Percentiles rank a stretch among this genome's conserved stretches.
Conservation (phyloP, 2,797 vertebrate species). For the Syngnathus rostellatus region DNA sequence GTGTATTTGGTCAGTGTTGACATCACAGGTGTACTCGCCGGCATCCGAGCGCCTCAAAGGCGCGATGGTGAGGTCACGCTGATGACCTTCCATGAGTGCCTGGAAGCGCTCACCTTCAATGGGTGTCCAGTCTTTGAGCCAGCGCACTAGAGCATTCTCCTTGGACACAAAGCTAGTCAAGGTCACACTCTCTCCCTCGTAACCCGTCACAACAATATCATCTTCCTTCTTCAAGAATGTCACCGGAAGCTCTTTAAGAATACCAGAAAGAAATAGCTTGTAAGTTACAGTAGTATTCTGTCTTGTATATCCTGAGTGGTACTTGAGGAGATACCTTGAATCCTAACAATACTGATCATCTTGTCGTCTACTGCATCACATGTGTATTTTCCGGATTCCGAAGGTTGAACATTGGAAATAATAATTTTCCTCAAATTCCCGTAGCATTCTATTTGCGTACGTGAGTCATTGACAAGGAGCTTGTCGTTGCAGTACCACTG, state of each 20-base stretch:
- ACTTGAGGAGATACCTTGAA: constrained; percentile 73
- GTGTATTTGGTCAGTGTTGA: constrained; percentile 72
- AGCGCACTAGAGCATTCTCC: constrained; percentile 62
- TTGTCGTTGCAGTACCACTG: constrained; percentile 87
- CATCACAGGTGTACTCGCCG: constrained; percentile 79
- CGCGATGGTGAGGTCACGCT: constrained; percentile 72
- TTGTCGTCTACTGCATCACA: constrained; percentile 82
- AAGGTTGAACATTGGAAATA: constrained; percentile 62
- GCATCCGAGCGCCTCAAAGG: constrained; percentile 70
- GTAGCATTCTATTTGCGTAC: constrained; percentile 72
- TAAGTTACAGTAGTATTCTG: neutral
- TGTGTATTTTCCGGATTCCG: constrained; percentile 83
- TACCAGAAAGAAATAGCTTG: neutral
- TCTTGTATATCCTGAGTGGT: neutral
- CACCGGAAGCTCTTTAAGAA: constrained; percentile 55
- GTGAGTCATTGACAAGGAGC: constrained; percentile 67
- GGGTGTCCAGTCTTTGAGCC: constrained; percentile 73
- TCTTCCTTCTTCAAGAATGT: constrained; percentile 74
- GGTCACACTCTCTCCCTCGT: constrained; percentile 75
- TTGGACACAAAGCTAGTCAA: constrained; percentile 69
- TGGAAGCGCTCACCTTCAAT: constrained; percentile 69
- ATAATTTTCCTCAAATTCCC: constrained; percentile 75
- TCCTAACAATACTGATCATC: constrained; percentile 74
- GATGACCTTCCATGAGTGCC: constrained; percentile 62
- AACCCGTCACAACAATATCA: constrained; percentile 53